Conservation (phyloP, 2,888 invertebrate species). For the Allolobophora icterica region DNA sequence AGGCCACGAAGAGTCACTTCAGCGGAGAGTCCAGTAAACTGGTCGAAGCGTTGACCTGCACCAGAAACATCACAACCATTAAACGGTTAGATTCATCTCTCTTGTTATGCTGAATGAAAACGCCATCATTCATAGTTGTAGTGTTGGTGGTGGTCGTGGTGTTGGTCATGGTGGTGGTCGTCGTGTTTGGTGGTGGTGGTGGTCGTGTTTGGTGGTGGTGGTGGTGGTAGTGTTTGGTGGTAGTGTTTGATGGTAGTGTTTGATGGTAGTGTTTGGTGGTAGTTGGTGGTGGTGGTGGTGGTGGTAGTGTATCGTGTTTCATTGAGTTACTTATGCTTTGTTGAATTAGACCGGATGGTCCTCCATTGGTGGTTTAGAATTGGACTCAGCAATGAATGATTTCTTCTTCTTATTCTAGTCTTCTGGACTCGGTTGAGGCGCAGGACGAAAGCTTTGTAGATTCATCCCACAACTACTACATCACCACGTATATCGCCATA, state of each 20-base stretch:
- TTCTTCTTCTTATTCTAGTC: constrained; percentile 23
- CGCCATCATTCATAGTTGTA: not conserved
- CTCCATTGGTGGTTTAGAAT: not conserved
- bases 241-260: no score
- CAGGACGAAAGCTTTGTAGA: not conserved
- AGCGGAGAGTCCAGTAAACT: not conserved
- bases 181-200: no score
- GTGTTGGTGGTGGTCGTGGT: no score
- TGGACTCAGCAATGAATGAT: not conserved
- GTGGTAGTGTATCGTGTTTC: no score
- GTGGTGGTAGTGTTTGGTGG: no score
- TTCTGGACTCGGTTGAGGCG: not conserved
- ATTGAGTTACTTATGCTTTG: no score
- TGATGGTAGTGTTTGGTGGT: no score
- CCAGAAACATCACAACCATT: constrained; percentile 4
- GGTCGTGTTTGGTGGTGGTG: not conserved
- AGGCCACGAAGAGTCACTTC: not conserved
- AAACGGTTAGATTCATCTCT: not conserved
- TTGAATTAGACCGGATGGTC: no score
- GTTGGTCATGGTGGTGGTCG: no score
- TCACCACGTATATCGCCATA: not conserved
- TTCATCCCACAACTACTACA: not conserved
- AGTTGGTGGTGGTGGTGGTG: no score
- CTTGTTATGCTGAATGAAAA: not conserved
- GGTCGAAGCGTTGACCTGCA: constrained; percentile 1